Evolutionary conservation across 1,140 invertebrate species (phyloP), one percentile per base, ranked within the genome.

Genomic region (Brachionus rotundiformis): DNA sequence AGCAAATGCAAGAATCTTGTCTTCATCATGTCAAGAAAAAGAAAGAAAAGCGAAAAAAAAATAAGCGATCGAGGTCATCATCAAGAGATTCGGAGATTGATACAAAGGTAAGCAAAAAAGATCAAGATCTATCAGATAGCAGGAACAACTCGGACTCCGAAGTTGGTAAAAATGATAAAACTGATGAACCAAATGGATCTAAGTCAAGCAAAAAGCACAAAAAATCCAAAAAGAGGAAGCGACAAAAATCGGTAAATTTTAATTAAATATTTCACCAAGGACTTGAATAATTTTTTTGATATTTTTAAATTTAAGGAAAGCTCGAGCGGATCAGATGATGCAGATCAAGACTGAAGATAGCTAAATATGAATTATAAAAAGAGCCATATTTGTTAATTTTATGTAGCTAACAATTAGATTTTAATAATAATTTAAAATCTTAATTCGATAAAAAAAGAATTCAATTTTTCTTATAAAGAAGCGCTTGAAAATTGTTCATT

Each of bases 1-100:
- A 23, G 3, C 54, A 63, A 68, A 33, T 81, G 31, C 29, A 36
- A 63, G 54, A 81, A 16, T 19, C 76, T 13, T 79, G 76, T 59
- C 36, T 79, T 16, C 76, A 79, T 61, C 76, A 79, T 41, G 47
- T 79, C 13, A 79, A 79, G 41, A 79, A 63, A 49, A 79, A 79
- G 47, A 79, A 79, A n/a, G 76, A 79, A 11, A 79, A 79, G 16
- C 27, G 59, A 29, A 79, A 79, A 63, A 79, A 79, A 31, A 79
- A 54, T 39, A 79, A 79, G 23, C 16, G 76, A n/a, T 79, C 76
- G 7, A 13, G 76, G 13, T 79, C 76, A 5, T 63, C 31, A 2
- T 79, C 76, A 31, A 44, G 39, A 44, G 19, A 23, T 19, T 27
- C 76, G 13, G 47, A 63, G 25, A 13, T 29, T 25, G 68, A 73